phyloP scores from a whole-genome alignment of 2,888 invertebrate species.

The Amphipoea lucens region DNA sequence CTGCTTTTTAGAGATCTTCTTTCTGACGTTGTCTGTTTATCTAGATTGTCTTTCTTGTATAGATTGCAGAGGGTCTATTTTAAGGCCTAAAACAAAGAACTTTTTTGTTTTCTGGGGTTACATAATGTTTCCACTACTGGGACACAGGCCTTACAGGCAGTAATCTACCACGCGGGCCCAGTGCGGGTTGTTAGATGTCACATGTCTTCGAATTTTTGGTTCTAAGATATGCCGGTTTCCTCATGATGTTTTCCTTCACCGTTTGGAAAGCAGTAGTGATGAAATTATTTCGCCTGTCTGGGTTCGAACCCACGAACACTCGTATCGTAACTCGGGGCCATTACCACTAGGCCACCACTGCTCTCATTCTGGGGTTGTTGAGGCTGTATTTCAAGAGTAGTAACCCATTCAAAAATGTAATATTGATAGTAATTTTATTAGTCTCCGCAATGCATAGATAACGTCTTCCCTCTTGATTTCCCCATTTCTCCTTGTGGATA shows the following conservation, averaged over 20 bases:
- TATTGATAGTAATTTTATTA: no score
- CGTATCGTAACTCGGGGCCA: no score
- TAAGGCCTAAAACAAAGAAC: background rate
- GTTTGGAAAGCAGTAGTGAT: no score
- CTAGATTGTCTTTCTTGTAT: background rate
- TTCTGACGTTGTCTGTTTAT: background rate
- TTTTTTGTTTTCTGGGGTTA: background rate
- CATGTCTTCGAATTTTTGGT: background rate
- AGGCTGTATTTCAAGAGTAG: background rate
- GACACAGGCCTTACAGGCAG: background rate
- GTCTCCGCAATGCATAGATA: background rate
- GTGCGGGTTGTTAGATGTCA: background rate
- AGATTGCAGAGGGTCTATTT: background rate
- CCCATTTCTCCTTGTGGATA: background rate
- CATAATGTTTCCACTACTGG: background rate
- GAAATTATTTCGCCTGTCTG: no score
- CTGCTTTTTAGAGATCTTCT: conserved; percentile 1
- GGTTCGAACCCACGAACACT: no score
- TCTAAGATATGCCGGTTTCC: no score
- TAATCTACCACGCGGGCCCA: background rate
- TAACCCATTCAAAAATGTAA: no score
- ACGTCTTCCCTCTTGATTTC: background rate
- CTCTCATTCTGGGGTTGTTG: no score
- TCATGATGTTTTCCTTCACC: no score
- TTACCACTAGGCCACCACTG: no score